These are phyloP conservation scores for Dasypus novemcinctus DNA, from an alignment of 2,113 vertebrate genomes.

Conservation along the genomic window DNA sequence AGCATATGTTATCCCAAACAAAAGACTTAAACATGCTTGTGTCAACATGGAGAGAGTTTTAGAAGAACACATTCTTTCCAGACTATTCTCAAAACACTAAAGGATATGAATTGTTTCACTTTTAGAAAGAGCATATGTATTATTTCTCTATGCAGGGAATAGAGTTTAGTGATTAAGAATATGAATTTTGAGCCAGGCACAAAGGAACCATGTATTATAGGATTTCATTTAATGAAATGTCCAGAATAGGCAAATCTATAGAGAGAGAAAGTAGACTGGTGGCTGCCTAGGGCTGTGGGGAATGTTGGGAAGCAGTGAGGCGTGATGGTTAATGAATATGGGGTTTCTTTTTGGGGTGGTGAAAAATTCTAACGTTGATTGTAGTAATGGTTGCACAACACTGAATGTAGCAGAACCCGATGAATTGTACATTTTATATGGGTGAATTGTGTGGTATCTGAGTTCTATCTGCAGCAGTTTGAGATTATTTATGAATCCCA, in stretches of 20 bases:
- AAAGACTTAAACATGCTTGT: not conserved
- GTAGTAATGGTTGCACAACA: not conserved
- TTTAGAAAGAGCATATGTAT: not conserved
- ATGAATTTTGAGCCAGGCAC: not conserved
- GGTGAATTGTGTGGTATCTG: too few species aligned
- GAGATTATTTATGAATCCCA: too few species aligned
- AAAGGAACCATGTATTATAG: not conserved
- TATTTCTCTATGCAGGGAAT: not conserved
- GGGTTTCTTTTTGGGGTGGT: too few species aligned
- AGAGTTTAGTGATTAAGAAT: not conserved
- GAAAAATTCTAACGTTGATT: not conserved
- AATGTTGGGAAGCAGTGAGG: too few species aligned
- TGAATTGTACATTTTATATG: not conserved
- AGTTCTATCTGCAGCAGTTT: too few species aligned
- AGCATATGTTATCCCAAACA: not conserved
- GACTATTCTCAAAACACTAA: not conserved
- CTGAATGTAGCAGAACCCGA: not conserved
- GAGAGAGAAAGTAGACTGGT: too few species aligned
- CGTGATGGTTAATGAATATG: too few species aligned
- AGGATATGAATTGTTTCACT: not conserved
- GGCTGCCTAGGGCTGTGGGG: too few species aligned
- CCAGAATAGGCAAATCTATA: too few species aligned
- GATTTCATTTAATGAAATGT: too few species aligned
- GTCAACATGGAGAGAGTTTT: not conserved
- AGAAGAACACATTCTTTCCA: not conserved